Conservation (phyloP, 2,113 vertebrate genomes). For the Carlito syrichta region DNA sequence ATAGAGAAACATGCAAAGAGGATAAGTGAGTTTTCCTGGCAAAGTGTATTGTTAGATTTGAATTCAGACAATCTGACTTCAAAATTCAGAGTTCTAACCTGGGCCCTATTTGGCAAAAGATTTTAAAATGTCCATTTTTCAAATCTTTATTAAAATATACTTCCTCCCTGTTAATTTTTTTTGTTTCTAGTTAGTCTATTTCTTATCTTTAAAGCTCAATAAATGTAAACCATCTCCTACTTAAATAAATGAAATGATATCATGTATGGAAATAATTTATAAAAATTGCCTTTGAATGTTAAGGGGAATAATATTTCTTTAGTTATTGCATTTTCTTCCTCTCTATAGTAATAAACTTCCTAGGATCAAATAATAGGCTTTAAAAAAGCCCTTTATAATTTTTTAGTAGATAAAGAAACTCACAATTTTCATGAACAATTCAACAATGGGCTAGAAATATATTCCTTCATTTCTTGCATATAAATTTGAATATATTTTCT, state of each 20-base stretch:
- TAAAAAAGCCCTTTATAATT: background rate
- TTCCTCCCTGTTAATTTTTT: too few relatives aligned
- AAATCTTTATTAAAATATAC: background rate
- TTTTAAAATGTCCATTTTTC: background rate
- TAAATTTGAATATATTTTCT: constrained; percentile 37
- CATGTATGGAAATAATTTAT: background rate
- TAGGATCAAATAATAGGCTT: background rate
- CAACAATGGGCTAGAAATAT: background rate
- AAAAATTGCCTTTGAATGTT: background rate
- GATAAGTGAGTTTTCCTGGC: background rate
- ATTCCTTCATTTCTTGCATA: background rate
- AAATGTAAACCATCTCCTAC: background rate
- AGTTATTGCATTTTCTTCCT: background rate
- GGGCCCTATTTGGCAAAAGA: background rate
- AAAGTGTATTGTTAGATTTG: background rate
- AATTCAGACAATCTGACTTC: background rate
- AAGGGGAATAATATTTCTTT: background rate
- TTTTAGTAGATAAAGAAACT: constrained; percentile 11
- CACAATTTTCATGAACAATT: constrained; percentile 1
- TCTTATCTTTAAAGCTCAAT: background rate
- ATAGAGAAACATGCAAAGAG: background rate
- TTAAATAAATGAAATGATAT: background rate
- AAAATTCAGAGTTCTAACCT: background rate
- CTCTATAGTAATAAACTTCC: background rate
- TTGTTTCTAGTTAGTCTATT: too few relatives aligned